Conservation (phyloP, 2,888 invertebrate species). For the Idaea biselata region DNA sequence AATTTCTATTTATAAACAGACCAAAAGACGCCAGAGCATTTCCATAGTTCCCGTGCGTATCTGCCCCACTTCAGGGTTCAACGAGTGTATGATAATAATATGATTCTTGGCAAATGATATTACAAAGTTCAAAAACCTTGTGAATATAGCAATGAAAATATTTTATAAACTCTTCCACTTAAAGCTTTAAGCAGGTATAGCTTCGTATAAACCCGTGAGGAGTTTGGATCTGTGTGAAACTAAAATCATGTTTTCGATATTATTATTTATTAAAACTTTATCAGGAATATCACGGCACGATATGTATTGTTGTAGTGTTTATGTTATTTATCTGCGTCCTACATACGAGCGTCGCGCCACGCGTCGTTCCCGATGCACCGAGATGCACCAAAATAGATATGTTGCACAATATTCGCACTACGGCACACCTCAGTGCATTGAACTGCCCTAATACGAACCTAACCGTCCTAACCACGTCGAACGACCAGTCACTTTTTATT, state of each 20-base stretch:
- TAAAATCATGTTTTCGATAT: not conserved
- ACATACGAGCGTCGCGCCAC: constrained; percentile 45
- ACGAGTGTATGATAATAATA: constrained; percentile 11
- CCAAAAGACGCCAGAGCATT: constrained; percentile 26
- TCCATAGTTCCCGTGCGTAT: constrained; percentile 23
- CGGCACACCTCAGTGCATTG: constrained; percentile 71
- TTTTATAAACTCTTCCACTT: not conserved
- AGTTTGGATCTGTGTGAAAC: not conserved
- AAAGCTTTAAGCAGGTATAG: not conserved
- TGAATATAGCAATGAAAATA: not conserved
- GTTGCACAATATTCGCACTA: constrained; percentile 78
- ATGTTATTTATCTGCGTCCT: constrained; percentile 55
- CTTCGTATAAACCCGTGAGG: too few species aligned
- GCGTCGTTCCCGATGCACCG: constrained; percentile 42
- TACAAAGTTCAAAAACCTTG: not conserved
- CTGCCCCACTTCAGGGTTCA: constrained; percentile 24
- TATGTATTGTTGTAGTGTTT: constrained; percentile 29
- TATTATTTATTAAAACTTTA: not conserved
- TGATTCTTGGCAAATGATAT: not conserved
- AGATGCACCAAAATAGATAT: constrained; percentile 69
- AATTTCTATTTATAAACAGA: constrained; percentile 25
- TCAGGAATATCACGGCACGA: not conserved
- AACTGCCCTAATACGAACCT: constrained; percentile 71
- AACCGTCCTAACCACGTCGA: constrained; percentile 57
- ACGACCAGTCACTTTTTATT: constrained; percentile 72